A percentile compares a stretch with the other conserved stretches of the same genome.
These are phyloP conservation scores for Drosophila villosipedis DNA, from an alignment of 2,888 invertebrate species.

Conservation along the genomic window DNA sequence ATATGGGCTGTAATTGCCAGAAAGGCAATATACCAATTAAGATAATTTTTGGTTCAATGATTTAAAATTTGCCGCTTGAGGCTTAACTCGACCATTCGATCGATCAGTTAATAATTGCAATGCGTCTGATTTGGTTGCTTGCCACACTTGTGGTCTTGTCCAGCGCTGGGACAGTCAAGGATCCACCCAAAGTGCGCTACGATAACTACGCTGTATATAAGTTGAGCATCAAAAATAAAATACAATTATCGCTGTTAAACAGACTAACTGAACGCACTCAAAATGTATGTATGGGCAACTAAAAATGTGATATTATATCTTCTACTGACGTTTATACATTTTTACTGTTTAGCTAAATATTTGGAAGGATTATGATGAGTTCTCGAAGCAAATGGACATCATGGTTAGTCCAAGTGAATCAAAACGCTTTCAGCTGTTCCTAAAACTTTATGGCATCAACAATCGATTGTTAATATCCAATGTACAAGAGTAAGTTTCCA, in stretches of 20 bases:
- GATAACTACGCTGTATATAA: slow-evolving; percentile 82
- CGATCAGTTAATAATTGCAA: slow-evolving; percentile 44
- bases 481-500: slow-evolving; percentile 87
- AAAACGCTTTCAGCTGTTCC: slow-evolving; percentile 85
- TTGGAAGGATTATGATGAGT: slow-evolving; percentile 82
- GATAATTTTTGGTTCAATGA: slow-evolving; percentile 30
- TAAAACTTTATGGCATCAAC: slow-evolving; percentile 84
- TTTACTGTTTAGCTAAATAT: slow-evolving; percentile 67
- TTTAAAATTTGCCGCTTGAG: slow-evolving; percentile 3
- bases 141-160: slow-evolving; percentile 57
- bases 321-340: background rate
- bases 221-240: slow-evolving; percentile 85
- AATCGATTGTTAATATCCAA: slow-evolving; percentile 86
- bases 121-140: slow-evolving; percentile 66
- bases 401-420: slow-evolving; percentile 88
- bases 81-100: background rate
- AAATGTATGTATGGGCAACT: slow-evolving; percentile 32
- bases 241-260: slow-evolving; percentile 85
- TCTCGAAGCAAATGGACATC: slow-evolving; percentile 85
- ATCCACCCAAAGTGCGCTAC: slow-evolving; percentile 73
- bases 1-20: slow-evolving; percentile 32
- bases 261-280: slow-evolving; percentile 34
- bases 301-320: background rate
- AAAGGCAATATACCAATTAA: slow-evolving; percentile 56
- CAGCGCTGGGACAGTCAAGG: slow-evolving; percentile 51